Evolutionary conservation across 2,113 vertebrate genomes (phyloP).

Genomic region (Lathamus discolor): DNA sequence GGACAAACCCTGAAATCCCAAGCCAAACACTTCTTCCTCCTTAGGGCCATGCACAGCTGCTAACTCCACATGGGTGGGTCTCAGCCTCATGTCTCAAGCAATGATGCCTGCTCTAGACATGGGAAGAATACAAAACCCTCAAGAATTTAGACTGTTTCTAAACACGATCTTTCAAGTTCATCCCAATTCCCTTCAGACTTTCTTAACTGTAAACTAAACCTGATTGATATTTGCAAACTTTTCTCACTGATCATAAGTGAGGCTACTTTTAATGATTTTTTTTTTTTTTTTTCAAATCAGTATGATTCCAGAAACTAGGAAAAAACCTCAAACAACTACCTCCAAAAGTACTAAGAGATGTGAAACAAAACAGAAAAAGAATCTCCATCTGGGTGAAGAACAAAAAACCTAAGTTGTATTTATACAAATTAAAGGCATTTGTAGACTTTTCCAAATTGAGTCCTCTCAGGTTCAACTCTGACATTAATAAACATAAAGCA

Average conservation of each 20-base stretch:
- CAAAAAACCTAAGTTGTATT: neutral
- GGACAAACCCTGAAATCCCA: neutral
- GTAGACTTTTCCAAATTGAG: neutral
- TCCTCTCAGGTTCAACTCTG: neutral
- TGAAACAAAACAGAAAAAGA: neutral
- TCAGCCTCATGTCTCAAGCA: neutral
- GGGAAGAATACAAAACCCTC: neutral
- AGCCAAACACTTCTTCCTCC: neutral
- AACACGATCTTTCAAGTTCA: neutral
- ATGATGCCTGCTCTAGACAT: neutral
- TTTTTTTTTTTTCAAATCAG: neutral
- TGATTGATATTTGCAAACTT: neutral
- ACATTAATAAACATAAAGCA: neutral
- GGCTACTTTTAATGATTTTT: neutral
- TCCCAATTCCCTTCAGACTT: neutral
- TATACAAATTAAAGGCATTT: neutral
- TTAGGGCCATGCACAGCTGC: neutral
- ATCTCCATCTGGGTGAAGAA: neutral
- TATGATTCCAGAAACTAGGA: neutral
- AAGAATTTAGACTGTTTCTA: neutral
- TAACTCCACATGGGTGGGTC: rapidly evolving
- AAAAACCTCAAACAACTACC: rapidly evolving
- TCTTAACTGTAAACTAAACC: neutral
- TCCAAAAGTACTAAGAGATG: neutral
- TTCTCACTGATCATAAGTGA: neutral